Percentiles rank a stretch among this genome's conserved stretches.
These are phyloP conservation scores for Heptranchias perlo DNA, from an alignment of 2,113 vertebrate species.

Conservation along the genomic window DNA sequence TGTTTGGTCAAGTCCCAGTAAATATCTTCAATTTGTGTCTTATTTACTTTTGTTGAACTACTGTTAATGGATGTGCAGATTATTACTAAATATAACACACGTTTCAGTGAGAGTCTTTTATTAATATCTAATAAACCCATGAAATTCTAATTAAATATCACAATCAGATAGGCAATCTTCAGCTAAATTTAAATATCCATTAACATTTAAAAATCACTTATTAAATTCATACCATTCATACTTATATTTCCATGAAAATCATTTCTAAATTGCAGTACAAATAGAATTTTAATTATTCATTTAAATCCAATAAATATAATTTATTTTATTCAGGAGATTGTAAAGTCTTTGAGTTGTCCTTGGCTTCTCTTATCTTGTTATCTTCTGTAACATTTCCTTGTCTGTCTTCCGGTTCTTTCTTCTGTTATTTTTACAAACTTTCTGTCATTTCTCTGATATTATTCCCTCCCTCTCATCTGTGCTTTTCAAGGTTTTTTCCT, in stretches of 20 bases:
- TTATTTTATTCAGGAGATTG: neutral
- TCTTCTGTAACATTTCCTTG: neutral
- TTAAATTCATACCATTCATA: conserved; percentile 28
- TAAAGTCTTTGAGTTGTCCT: conserved; percentile 8
- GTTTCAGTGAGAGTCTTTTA: neutral
- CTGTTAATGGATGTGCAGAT: neutral
- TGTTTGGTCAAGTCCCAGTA: neutral
- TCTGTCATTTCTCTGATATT: too few species aligned
- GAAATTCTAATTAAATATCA: conserved; percentile 30
- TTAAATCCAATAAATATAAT: conserved; percentile 32
- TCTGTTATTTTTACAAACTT: neutral
- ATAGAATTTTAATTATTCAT: conserved; percentile 36
- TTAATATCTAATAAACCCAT: conserved; percentile 30
- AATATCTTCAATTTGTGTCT: neutral
- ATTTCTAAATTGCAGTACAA: conserved; percentile 8
- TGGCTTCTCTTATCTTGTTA: neutral
- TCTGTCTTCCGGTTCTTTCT: neutral
- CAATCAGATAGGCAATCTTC: neutral
- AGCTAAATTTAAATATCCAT: conserved; percentile 28
- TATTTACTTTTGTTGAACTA: neutral
- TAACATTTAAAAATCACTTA: conserved; percentile 36
- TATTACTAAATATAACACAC: conserved; percentile 9
- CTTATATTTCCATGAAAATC: conserved; percentile 26
- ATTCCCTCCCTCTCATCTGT: neutral
- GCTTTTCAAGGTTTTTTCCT: neutral